These are phyloP conservation scores for Norana najaformis DNA, from an alignment of 2,888 invertebrate species.

Conservation along the genomic window DNA sequence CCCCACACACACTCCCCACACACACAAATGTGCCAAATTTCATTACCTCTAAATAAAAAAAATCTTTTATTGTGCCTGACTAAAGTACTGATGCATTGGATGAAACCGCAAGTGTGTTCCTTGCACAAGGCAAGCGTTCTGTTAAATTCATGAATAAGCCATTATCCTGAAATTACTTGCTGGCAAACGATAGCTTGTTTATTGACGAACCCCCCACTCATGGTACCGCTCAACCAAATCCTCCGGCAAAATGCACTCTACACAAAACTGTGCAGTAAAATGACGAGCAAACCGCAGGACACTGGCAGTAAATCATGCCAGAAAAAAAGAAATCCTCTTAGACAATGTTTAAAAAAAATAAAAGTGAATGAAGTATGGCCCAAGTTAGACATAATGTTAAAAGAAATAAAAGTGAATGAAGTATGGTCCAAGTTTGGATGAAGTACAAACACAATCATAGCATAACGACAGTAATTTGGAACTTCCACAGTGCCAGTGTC, in stretches of 20 bases:
- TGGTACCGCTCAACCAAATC: neutral
- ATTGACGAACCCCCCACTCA: neutral
- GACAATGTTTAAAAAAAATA: no score
- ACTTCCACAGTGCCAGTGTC: no score
- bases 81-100: neutral
- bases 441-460: neutral
- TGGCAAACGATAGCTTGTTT: neutral
- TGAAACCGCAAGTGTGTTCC: neutral
- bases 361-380: neutral
- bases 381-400: neutral
- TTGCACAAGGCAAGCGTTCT: neutral
- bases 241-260: neutral
- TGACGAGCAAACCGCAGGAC: neutral
- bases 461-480: neutral
- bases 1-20: neutral
- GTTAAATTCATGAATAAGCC: neutral
- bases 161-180: neutral
- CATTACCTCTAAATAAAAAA: neutral
- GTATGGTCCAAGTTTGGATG: neutral
- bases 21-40: neutral
- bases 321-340: no score
- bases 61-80: neutral
- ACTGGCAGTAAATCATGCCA: neutral
- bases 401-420: neutral
- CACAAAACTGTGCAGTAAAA: no score